Conservation (phyloP, 2,888 invertebrate species). For the Pachydiplax longipennis region DNA sequence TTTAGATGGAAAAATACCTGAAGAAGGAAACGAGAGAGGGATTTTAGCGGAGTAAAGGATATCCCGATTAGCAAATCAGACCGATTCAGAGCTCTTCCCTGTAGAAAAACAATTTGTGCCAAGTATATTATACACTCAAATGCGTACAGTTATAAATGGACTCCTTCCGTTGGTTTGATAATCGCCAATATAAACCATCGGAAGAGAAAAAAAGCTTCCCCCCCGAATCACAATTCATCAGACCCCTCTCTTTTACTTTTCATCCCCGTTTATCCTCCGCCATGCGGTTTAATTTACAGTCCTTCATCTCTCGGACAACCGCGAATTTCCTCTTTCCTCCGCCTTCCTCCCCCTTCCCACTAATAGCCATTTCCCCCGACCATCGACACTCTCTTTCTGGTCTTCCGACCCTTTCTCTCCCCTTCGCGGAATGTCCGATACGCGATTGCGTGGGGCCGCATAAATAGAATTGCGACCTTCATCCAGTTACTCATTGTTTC, state of each 20-base stretch:
- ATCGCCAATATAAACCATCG: too few species aligned
- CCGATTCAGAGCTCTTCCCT: too few species aligned
- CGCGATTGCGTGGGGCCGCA: background rate
- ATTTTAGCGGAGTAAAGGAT: too few species aligned
- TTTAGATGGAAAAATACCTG: too few species aligned
- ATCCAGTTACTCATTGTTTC: background rate
- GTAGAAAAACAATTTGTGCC: too few species aligned
- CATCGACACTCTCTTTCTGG: background rate
- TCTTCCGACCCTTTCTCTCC: background rate
- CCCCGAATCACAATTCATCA: too few species aligned
- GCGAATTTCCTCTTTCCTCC: background rate
- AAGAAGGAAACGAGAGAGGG: too few species aligned
- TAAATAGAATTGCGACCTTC: background rate
- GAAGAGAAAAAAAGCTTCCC: too few species aligned
- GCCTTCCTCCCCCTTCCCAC: background rate
- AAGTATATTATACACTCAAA: too few species aligned
- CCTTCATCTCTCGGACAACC: background rate
- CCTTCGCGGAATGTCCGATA: background rate
- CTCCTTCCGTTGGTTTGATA: too few species aligned
- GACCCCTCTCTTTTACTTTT: background rate
- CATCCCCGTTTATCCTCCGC: background rate
- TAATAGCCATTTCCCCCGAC: background rate
- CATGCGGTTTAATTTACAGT: background rate
- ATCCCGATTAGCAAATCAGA: too few species aligned
- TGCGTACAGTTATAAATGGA: too few species aligned